Evolutionary conservation across 2,797 vertebrate genomes (phyloP), one percentile per base, ranked within the genome.

Genomic region (Potorous gilbertii): DNA sequence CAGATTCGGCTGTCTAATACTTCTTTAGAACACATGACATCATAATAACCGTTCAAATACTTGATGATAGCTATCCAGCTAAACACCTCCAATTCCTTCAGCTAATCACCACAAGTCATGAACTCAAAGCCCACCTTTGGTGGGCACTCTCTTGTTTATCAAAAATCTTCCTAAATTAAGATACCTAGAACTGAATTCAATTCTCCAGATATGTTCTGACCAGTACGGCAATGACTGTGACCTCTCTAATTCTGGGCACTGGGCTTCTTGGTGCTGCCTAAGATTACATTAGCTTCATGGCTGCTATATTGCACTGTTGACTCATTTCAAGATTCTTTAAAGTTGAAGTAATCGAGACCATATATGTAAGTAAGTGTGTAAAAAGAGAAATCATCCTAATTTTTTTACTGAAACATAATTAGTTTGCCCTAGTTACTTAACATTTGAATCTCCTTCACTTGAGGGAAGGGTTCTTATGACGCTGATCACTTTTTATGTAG

Each of bases 371-470:
- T 1, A 87, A 87, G 46, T 87, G 24, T 87, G 24, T 50, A 87
- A 87, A 87, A 87, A 87, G 91, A 95, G 94, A 95, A 96, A 66
- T 91, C 94, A 50, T 90, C 54, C 55, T 40, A 50, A 91, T 31
- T 31, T 93, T 66, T 96, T 96, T 28, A 66, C 90, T 93, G 31
- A 92, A 96, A 92, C 90, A 81, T 50, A 90, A 89, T 92, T 94
- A 90, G 50, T 57, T 96, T 93, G 29, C 94, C 74, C 56, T 95
- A 52, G 89, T 92, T 95, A 90, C 4, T 91, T 95, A 94, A 93
- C 1, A 57, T 92, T 96, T 96, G 92, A 52, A 91, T 97, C 95
- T 92, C 93, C 55, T 92, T 96, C 95, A 59, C 24, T 93, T 96
- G 46, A 93, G 56, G 91, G 16, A 94, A 96, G 46, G 94, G 81